phyloP scores from a whole-genome alignment of 92 coral and sea anemone species.

The Epizoanthus ramosus region DNA sequence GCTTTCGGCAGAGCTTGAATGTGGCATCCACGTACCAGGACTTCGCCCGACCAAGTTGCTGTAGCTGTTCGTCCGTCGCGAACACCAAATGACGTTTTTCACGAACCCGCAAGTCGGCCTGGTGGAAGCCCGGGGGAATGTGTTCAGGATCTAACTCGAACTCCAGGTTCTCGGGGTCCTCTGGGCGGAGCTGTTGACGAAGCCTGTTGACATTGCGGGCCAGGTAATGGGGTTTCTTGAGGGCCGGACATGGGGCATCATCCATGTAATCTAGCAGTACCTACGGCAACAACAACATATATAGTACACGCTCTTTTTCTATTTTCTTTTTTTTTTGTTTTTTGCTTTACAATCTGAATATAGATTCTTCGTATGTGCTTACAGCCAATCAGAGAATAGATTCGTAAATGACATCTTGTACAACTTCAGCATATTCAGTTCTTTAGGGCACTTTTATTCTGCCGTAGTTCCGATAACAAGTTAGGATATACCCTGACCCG shows the following conservation, averaged over 20 bases:
- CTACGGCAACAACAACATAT: background rate
- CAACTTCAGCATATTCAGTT: no score
- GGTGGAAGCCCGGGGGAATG: slow-evolving; percentile 17
- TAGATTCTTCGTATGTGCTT: no score
- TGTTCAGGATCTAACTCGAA: slow-evolving; percentile 17
- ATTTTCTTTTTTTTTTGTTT: no score
- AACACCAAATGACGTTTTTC: background rate
- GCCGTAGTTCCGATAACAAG: no score
- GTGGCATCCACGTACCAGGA: slow-evolving; percentile 21
- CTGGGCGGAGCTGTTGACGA: slow-evolving; percentile 18
- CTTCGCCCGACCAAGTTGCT: background rate
- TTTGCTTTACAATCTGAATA: no score
- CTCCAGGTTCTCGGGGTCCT: slow-evolving; percentile 18
- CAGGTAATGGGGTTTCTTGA: background rate
- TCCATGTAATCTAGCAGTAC: background rate
- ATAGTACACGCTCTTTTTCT: background rate
- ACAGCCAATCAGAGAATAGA: no score
- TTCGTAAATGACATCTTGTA: no score
- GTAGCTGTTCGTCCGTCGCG: slow-evolving; percentile 1
- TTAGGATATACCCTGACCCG: no score
- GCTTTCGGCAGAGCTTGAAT: slow-evolving; percentile 5
- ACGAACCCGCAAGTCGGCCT: slow-evolving; percentile 14
- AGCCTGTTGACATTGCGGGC: slow-evolving; percentile 1
- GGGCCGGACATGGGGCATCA: background rate
- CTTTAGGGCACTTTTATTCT: no score